These are phyloP conservation scores for Stegana nigrithorax DNA, from an alignment of 2,888 invertebrate species.

Conservation along the genomic window DNA sequence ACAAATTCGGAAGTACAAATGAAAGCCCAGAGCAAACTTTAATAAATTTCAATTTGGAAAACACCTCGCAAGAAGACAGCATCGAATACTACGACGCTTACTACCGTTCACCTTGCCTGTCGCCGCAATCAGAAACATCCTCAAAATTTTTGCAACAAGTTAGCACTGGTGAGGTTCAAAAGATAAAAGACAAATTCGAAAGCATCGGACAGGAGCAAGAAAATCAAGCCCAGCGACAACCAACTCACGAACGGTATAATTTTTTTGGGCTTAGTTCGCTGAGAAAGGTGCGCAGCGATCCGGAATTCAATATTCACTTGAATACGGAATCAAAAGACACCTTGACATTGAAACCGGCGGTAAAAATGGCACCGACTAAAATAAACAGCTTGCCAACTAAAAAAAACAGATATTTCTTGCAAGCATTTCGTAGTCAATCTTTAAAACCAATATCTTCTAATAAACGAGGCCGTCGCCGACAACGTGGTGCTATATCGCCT, in stretches of 20 bases:
- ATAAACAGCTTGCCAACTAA: slow-evolving; percentile 70
- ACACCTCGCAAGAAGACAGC: slow-evolving; percentile 63
- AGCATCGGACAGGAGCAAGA: slow-evolving; percentile 47
- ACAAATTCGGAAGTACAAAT: slow-evolving; percentile 11
- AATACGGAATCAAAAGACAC: slow-evolving; percentile 71
- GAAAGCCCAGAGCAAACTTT: slow-evolving; percentile 40
- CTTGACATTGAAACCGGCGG: slow-evolving; percentile 62
- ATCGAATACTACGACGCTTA: slow-evolving; percentile 76
- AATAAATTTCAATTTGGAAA: slow-evolving; percentile 42
- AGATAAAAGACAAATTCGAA: slow-evolving; percentile 84
- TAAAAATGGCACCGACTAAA: slow-evolving; percentile 63
- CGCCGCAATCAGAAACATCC: slow-evolving; percentile 79
- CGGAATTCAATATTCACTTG: slow-evolving; percentile 74
- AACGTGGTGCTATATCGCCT: slow-evolving; percentile 72
- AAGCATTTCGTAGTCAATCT: slow-evolving; percentile 9
- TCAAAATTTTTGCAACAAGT: slow-evolving; percentile 78
- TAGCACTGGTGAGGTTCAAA: slow-evolving; percentile 81
- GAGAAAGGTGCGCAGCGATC: slow-evolving; percentile 81
- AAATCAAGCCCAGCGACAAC: slow-evolving; percentile 42
- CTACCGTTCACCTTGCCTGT: slow-evolving; percentile 78
- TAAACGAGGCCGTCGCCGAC: slow-evolving; percentile 70
- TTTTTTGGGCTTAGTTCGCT: slow-evolving; percentile 68
- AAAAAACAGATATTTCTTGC: slow-evolving; percentile 71
- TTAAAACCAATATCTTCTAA: no score
- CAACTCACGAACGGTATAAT: slow-evolving; percentile 47